A percentile compares a stretch with the other conserved stretches of the same genome.
Evolutionary conservation across 2,888 invertebrate genomes (phyloP).

Genomic region (Phymatocera aterrima): DNA sequence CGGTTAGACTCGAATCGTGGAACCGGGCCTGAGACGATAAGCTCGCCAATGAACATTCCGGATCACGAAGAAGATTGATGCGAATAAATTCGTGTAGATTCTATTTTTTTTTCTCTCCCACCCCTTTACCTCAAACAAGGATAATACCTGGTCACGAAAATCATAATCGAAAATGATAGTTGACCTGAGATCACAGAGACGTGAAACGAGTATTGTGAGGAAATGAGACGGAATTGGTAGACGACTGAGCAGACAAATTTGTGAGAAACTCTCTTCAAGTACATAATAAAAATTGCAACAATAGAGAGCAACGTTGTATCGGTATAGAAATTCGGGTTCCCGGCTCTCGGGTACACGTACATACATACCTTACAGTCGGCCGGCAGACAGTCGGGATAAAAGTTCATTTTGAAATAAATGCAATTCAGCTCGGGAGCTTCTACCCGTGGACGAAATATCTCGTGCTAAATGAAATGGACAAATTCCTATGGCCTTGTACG

Average conservation of each 20-base stretch:
- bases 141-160: too few species aligned
- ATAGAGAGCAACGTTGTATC: conserved; percentile 57
- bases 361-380: neutral
- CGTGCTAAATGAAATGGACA: conserved; percentile 64
- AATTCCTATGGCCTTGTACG: conserved; percentile 53
- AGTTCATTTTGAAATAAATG: conserved; percentile 65
- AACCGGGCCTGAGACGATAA: too few species aligned
- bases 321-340: conserved; percentile 47
- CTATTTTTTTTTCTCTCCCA: too few species aligned
- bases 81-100: too few species aligned
- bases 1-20: too few species aligned
- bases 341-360: conserved; percentile 8
- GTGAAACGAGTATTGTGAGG: neutral
- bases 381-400: conserved; percentile 46
- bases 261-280: conserved; percentile 61
- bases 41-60: too few species aligned
- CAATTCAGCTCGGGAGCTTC: conserved; percentile 62
- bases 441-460: conserved; percentile 56
- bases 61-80: too few species aligned
- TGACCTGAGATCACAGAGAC: neutral
- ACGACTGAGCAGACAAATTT: conserved; percentile 58
- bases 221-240: neutral
- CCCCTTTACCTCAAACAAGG: too few species aligned
- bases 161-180: neutral
- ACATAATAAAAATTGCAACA: conserved; percentile 65